Evolutionary conservation across 2,113 vertebrate genomes (phyloP).

Genomic region (Periophthalmus modestus): DNA sequence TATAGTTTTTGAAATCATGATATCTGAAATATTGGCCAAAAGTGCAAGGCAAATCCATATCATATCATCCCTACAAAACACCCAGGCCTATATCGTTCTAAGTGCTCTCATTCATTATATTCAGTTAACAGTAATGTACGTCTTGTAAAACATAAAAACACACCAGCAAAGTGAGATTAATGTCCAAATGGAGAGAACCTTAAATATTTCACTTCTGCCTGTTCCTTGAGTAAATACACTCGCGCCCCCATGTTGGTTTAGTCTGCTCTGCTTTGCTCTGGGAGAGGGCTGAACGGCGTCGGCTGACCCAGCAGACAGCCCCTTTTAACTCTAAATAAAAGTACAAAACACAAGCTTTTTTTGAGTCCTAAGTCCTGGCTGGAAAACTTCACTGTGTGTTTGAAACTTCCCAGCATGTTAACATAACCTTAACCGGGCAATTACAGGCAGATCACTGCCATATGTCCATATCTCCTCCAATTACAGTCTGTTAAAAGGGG

Average conservation of each 20-base stretch:
- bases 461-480: constrained; percentile 57
- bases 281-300: constrained; percentile 18
- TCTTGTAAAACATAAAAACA: background rate
- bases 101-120: background rate
- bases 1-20: no score
- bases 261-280: constrained; percentile 14
- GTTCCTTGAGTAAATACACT: constrained; percentile 4
- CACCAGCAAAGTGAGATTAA: constrained; percentile 5
- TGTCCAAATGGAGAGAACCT: background rate
- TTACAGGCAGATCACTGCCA: constrained; percentile 69
- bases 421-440: constrained; percentile 60
- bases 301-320: background rate
- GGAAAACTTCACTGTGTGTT: constrained; percentile 63
- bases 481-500: constrained; percentile 30
- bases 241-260: constrained; percentile 5
- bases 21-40: no score
- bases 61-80: no score
- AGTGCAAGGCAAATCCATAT: no score
- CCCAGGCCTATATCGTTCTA: background rate
- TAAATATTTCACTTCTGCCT: background rate
- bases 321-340: constrained; percentile 50
- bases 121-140: background rate
- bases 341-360: constrained; percentile 6
- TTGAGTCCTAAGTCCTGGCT: constrained; percentile 33
- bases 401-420: constrained; percentile 68